These are phyloP conservation scores for Oreonectes daqikongensis DNA, from an alignment of 2,797 vertebrate genomes.

Conservation along the genomic window DNA sequence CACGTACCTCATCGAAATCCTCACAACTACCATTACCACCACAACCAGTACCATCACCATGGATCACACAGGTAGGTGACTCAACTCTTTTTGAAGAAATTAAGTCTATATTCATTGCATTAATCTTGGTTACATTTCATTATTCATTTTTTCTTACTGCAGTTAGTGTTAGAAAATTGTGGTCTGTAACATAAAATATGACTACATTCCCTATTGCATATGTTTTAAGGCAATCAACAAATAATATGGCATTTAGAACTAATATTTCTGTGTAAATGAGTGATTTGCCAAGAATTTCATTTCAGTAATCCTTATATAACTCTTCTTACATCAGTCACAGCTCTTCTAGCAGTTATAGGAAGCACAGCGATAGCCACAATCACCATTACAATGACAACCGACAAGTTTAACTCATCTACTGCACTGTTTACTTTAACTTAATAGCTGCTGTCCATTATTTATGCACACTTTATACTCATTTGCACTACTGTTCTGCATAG, in stretches of 20 bases:
- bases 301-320: neutral
- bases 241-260: neutral
- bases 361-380: slow-evolving; percentile 25
- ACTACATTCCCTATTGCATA: neutral
- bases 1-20: slow-evolving; percentile 50
- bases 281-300: neutral
- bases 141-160: neutral
- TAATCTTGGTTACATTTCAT: neutral
- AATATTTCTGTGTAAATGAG: no score
- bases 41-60: slow-evolving; percentile 47
- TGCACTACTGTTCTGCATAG: no score
- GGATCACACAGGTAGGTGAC: slow-evolving; percentile 49
- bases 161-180: neutral
- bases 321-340: neutral
- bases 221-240: neutral
- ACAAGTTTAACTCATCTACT: no score
- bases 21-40: slow-evolving; percentile 52
- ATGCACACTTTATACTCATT: no score
- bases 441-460: no score
- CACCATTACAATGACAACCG: slow-evolving; percentile 27
- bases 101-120: neutral
- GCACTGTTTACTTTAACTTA: no score
- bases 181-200: neutral
- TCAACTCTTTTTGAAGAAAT: neutral
- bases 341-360: slow-evolving; percentile 36